A percentile compares a stretch with the other conserved stretches of the same genome.
phyloP scores from a whole-genome alignment of 2,113 vertebrate species.

The Platanista minor region DNA sequence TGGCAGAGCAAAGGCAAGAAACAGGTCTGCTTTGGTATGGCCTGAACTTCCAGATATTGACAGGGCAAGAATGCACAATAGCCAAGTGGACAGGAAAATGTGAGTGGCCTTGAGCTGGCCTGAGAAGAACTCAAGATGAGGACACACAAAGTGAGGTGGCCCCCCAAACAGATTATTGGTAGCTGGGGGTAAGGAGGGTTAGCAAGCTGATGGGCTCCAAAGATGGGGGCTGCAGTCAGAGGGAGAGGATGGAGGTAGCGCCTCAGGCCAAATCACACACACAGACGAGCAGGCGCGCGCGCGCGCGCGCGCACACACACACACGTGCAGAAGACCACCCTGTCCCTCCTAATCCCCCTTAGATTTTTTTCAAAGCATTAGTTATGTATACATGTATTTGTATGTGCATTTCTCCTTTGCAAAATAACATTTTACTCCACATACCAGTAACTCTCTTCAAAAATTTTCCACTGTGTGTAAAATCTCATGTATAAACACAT shows the following conservation, averaged over 20 bases:
- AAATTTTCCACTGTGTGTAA: neutral
- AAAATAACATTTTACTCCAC: neutral
- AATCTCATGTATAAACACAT: neutral
- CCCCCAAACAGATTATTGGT: neutral
- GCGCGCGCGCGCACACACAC: accelerated
- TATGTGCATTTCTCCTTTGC: neutral
- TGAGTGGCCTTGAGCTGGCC: neutral
- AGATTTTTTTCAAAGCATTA: neutral
- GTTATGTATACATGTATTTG: neutral
- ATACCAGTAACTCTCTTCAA: neutral
- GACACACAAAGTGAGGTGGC: neutral
- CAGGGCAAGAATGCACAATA: neutral
- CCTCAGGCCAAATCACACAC: too few species aligned
- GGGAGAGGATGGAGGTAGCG: neutral
- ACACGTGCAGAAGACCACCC: neutral
- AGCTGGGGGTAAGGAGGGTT: neutral
- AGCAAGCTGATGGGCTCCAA: neutral
- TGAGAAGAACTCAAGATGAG: neutral
- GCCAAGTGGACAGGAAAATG: neutral
- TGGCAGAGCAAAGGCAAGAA: neutral
- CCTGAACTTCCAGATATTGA: neutral
- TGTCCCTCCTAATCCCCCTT: neutral
- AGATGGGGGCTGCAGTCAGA: neutral
- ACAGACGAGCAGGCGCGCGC: too few species aligned
- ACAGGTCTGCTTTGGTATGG: neutral